phyloP scores from a whole-genome alignment of 2,888 invertebrate genomes.

The Rhyacophila evoluta region DNA sequence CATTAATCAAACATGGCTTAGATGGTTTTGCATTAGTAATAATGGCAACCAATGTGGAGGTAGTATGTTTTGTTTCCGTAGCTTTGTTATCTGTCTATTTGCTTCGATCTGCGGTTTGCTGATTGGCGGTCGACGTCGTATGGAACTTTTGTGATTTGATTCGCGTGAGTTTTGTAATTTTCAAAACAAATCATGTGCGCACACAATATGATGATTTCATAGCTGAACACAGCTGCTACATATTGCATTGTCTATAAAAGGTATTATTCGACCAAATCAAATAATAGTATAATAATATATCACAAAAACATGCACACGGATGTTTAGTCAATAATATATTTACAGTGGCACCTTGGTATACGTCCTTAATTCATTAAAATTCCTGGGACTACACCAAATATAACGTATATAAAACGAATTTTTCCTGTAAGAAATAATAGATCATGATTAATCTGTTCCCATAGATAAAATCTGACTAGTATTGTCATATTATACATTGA shows the following conservation, averaged over 20 bases:
- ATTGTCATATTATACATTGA: no score
- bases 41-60: neutral
- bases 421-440: no score
- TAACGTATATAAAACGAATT: no score
- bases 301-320: no score
- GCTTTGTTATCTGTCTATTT: neutral
- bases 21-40: neutral
- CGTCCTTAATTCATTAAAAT: no score
- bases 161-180: slow-evolving; percentile 15
- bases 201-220: slow-evolving; percentile 9
- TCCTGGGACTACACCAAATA: no score
- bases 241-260: neutral
- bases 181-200: slow-evolving; percentile 9
- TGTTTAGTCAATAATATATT: no score
- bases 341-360: no score
- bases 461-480: no score
- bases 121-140: slow-evolving; percentile 12
- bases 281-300: no score
- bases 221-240: neutral
- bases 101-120: slow-evolving; percentile 2
- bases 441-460: no score
- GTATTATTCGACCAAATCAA: neutral
- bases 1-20: neutral
- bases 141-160: slow-evolving; percentile 1
- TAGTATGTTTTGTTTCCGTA: neutral